These are phyloP conservation scores for Paralichthys olivaceus DNA, from an alignment of 2,113 vertebrate genomes.

Conservation along the genomic window DNA sequence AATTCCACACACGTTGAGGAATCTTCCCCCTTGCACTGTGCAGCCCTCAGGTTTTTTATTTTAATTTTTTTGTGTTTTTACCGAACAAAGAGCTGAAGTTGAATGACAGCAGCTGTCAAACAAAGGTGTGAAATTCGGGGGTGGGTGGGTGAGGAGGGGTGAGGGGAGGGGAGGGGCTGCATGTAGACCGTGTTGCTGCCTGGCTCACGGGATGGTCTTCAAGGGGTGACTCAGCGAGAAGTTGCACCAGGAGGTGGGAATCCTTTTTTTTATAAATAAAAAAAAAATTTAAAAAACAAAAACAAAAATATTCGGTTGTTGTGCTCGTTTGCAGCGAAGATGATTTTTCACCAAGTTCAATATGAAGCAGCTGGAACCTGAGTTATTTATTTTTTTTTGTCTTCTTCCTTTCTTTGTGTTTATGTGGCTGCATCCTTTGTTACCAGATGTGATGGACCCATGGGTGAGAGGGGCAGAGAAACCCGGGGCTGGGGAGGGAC, in stretches of 20 bases:
- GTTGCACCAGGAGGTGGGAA: slow-evolving; percentile 51
- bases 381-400: background rate
- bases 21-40: background rate
- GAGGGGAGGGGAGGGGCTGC: slow-evolving; percentile 58
- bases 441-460: slow-evolving; percentile 46
- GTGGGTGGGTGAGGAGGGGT: slow-evolving; percentile 27
- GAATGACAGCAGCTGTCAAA: slow-evolving; percentile 72
- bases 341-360: slow-evolving; percentile 2
- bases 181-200: slow-evolving; percentile 51
- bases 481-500: slow-evolving; percentile 29
- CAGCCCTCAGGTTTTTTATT: too few relatives aligned
- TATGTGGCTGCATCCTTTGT: slow-evolving; percentile 43
- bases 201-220: slow-evolving; percentile 57
- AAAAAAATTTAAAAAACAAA: background rate
- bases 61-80: background rate
- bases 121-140: slow-evolving; percentile 72
- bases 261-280: slow-evolving; percentile 17
- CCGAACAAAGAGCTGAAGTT: slow-evolving; percentile 61
- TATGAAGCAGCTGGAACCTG: background rate
- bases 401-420: slow-evolving; percentile 1
- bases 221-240: slow-evolving; percentile 76
- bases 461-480: slow-evolving; percentile 13
- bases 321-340: slow-evolving; percentile 2
- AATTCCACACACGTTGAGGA: slow-evolving; percentile 5
- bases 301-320: slow-evolving; percentile 6